Percentiles rank a stretch among this genome's conserved stretches.
phyloP scores from a whole-genome alignment of 2,797 vertebrate genomes.

The Sebastes glaucus region DNA sequence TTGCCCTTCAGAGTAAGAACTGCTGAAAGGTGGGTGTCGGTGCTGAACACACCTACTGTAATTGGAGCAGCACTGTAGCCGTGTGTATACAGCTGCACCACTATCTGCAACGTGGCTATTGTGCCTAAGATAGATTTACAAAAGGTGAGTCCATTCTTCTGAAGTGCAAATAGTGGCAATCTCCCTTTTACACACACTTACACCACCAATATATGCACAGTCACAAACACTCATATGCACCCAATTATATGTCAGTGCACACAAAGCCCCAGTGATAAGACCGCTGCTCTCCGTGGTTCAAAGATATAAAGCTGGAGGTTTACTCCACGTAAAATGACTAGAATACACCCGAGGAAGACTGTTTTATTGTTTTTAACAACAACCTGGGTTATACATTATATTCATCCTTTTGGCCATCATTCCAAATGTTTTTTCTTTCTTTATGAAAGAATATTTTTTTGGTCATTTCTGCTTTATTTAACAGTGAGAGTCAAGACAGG shows the following conservation, averaged over 20 bases:
- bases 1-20: not conserved
- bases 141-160: constrained; percentile 43
- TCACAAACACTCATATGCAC: constrained; percentile 35
- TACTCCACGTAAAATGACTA: not conserved
- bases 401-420: not conserved
- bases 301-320: not conserved
- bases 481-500: not conserved
- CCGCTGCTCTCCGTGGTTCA: not conserved
- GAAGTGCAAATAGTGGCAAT: constrained; percentile 67
- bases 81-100: constrained; percentile 59
- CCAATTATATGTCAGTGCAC: constrained; percentile 13
- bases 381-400: not conserved
- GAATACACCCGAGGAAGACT: not conserved
- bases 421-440: not conserved
- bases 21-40: constrained; percentile 17
- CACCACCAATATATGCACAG: constrained; percentile 35
- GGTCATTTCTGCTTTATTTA: not conserved
- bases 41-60: not conserved
- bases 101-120: constrained; percentile 1
- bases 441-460: not conserved
- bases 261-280: constrained; percentile 2
- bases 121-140: constrained; percentile 41
- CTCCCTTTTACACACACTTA: constrained; percentile 22
- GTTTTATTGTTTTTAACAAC: too few species aligned
- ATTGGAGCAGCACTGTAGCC: not conserved